Evolutionary conservation across 1,140 invertebrate species (phyloP), one percentile per base, ranked within the genome.

Genomic region (Elysia chlorotica): DNA sequence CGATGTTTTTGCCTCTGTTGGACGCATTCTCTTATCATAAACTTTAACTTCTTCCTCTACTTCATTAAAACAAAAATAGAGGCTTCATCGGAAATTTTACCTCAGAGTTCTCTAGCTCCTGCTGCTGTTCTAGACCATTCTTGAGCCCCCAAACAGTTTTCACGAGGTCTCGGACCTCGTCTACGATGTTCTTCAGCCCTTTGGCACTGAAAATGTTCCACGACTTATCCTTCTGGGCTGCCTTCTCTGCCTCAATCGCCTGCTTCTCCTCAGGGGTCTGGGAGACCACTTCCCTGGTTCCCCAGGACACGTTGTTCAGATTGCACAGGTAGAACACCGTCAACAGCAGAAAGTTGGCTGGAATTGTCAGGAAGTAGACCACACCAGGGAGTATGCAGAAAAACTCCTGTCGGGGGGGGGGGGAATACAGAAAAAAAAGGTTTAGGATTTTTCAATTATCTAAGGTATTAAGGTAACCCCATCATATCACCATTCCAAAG

Each of bases 351-450:
- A 99, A 99, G 92, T 98, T 99, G 81, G 96, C 97, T 0, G 98
- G 98, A 79, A 99, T 98, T 33, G 95, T 96, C 10, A 99, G 89
- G 61, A 99, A 91, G 87, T 99, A 99, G 76, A 99, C 93, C 1
- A 96, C 90, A 79, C 96, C 96, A 37, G 94, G 96, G 5, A 98
- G 92, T 74, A 99, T 95, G 87, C 97, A 99, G 91, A 93, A 95
- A 89, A 99, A 99, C 87, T 99, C 98, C 90, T 99, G 96, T 0
- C 97, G 98, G 93, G 99, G 98, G n/a, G n/a, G n/a, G n/a, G n/a
- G n/a, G n/a, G n/a, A n/a, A n/a, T n/a, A n/a, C n/a, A n/a, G n/a
- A n/a, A n/a, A n/a, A n/a, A n/a, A n/a, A n/a, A n/a, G n/a, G n/a
- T n/a, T n/a, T n/a, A n/a, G n/a, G n/a, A n/a, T n/a, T n/a, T n/a